A percentile compares a stretch with the other conserved stretches of the same genome.
These are phyloP conservation scores for Diabrotica undecimpunctata DNA, from an alignment of 1,140 invertebrate species.

Conservation along the genomic window DNA sequence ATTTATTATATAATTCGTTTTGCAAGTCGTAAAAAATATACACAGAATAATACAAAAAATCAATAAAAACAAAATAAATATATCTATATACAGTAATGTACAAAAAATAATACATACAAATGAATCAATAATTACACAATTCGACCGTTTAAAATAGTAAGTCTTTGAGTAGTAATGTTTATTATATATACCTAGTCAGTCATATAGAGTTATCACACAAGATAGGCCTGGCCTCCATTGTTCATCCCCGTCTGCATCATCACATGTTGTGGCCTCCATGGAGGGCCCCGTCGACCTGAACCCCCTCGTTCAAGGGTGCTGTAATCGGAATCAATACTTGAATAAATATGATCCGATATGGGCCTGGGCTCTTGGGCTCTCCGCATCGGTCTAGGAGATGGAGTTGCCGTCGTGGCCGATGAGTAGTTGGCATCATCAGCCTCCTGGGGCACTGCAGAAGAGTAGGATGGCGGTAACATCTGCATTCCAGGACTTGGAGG, in stretches of 20 bases:
- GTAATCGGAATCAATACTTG: constrained; percentile 82
- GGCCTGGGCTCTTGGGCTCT: constrained; percentile 62
- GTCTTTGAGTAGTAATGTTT: constrained; percentile 23
- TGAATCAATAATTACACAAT: constrained; percentile 38
- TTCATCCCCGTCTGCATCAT: constrained; percentile 42
- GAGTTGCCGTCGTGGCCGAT: constrained; percentile 60
- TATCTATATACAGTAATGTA: constrained; percentile 48
- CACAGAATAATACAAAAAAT: constrained; percentile 46
- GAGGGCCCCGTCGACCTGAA: constrained; percentile 45
- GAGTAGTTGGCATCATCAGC: constrained; percentile 60
- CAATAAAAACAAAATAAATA: constrained; percentile 45
- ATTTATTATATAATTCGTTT: constrained; percentile 43
- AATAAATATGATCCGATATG: constrained; percentile 82
- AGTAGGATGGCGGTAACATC: constrained; percentile 53
- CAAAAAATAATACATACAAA: constrained; percentile 47
- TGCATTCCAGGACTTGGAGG: constrained; percentile 50
- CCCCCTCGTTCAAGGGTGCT: constrained; percentile 56
- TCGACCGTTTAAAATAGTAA: constrained; percentile 25
- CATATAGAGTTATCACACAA: constrained; percentile 52
- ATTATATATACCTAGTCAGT: constrained; percentile 46
- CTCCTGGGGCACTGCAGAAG: constrained; percentile 48
- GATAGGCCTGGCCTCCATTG: constrained; percentile 55
- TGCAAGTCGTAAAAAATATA: constrained; percentile 47
- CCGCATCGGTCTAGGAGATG: constrained; percentile 58
- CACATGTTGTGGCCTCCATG: constrained; percentile 47